Conservation (phyloP, 2,888 invertebrate genomes). For the Serrognathus titanus region DNA sequence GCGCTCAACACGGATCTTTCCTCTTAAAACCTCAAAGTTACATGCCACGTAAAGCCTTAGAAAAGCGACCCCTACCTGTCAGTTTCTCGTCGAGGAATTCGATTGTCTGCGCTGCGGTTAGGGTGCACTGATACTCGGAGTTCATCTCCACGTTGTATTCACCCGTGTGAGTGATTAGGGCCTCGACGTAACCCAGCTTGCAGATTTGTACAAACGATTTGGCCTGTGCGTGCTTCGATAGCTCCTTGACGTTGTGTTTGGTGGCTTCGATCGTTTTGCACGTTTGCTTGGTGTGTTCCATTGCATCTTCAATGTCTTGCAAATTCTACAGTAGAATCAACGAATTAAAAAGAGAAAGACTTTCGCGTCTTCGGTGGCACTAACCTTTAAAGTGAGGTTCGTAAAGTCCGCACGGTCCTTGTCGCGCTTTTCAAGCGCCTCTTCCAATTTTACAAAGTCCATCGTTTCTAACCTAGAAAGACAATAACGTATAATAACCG, state of each 20-base stretch:
- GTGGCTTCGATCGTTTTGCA: slow-evolving; percentile 4
- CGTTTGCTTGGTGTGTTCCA: background rate
- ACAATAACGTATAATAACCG: no score
- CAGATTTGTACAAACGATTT: slow-evolving; percentile 10
- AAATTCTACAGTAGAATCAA: background rate
- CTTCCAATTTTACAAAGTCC: no score
- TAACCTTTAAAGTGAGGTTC: no score
- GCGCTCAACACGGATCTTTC: background rate
- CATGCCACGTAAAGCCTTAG: background rate
- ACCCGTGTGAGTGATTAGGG: slow-evolving; percentile 13
- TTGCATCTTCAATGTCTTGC: slow-evolving; percentile 1
- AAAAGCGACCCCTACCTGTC: background rate
- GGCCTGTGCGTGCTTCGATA: slow-evolving; percentile 12
- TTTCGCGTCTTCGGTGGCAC: no score
- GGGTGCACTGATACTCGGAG: slow-evolving; percentile 15
- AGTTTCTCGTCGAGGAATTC: slow-evolving; percentile 14
- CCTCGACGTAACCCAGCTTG: slow-evolving; percentile 11
- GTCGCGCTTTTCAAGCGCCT: no score
- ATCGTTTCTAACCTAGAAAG: no score
- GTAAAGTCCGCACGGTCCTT: no score
- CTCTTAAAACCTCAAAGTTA: background rate
- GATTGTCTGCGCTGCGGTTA: slow-evolving; percentile 15
- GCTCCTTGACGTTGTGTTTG: slow-evolving; percentile 4
- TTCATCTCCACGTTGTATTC: slow-evolving; percentile 16
- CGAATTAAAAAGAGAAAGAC: background rate